Evolutionary conservation across 2,113 vertebrate genomes (phyloP).

Genomic region (Xenopus tropicalis): UCB_Xtro_10.0 CM004443.2:92556501-92557000

Average conservation of each 20-base stretch:
- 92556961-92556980: conserved; percentile 14
- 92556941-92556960: conserved; percentile 37
- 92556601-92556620: background rate
- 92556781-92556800: conserved; percentile 33
- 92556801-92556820: conserved; percentile 37
- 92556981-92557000: conserved; percentile 11
- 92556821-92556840: conserved; percentile 25
- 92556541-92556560: background rate
- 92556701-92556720: conserved; percentile 30
- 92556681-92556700: conserved; percentile 3
- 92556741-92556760: conserved; percentile 9
- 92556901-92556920: conserved; percentile 30
- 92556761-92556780: conserved; percentile 33
- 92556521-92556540: no score
- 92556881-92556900: conserved; percentile 41
- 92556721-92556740: conserved; percentile 36
- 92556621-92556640: conserved; percentile 13
- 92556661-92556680: conserved; percentile 10
- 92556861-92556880: conserved; percentile 33
- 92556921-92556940: conserved; percentile 28
- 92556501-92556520: no score
- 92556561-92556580: background rate
- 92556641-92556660: background rate
- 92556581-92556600: background rate
- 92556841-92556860: conserved; percentile 38